Evolutionary conservation across 2,888 invertebrate genomes (phyloP).

Genomic region (Microctonus hyperodae): DNA sequence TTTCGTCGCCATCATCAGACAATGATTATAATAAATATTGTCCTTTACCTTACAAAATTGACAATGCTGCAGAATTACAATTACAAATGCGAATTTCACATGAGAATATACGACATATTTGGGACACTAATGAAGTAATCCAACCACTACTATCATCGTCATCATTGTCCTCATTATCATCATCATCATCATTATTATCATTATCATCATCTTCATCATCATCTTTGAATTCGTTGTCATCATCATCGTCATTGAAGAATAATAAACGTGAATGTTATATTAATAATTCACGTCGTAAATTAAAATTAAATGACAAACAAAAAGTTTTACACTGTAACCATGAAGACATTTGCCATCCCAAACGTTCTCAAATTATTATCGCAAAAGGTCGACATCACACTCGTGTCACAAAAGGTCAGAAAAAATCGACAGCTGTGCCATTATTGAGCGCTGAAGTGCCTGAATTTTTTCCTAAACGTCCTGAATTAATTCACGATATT

Average conservation of each 20-base stretch:
- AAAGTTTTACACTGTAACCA: not conserved
- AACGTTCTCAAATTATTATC: not conserved
- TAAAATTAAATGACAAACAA: not conserved
- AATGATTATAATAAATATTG: slow-evolving; percentile 31
- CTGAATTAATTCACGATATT: slow-evolving; percentile 22
- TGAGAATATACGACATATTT: slow-evolving; percentile 47
- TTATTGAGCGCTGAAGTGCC: slow-evolving; percentile 54
- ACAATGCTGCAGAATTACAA: slow-evolving; percentile 49
- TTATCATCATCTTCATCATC: not conserved
- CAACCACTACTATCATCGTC: not conserved
- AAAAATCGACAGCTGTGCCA: slow-evolving; percentile 30
- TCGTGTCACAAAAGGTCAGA: no score
- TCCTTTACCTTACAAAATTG: slow-evolving; percentile 46
- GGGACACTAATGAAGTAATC: slow-evolving; percentile 37
- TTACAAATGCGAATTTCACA: slow-evolving; percentile 48
- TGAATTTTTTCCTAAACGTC: slow-evolving; percentile 57
- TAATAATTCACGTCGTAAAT: not conserved
- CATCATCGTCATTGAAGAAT: not conserved
- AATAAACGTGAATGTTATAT: not conserved
- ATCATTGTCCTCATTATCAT: not conserved
- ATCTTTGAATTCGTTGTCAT: not conserved
- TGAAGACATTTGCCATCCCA: not conserved
- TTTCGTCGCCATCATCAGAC: slow-evolving; percentile 10
- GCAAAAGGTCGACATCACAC: not conserved
- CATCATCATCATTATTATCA: not conserved